Evolutionary conservation across 2,797 vertebrate genomes (phyloP).

Genomic region (Crenichthys baileyi): DNA sequence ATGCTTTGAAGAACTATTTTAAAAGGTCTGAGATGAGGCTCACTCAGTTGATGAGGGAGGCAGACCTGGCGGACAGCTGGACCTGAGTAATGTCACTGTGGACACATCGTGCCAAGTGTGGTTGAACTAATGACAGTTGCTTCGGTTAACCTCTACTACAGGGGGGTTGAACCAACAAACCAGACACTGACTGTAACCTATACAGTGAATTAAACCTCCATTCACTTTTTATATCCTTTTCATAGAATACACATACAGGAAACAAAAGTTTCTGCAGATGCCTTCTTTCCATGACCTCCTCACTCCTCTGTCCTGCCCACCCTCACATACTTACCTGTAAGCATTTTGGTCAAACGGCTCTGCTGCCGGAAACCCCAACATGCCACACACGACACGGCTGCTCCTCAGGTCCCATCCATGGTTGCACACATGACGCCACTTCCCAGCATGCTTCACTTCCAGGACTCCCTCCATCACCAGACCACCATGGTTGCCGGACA

Average conservation of each 20-base stretch:
- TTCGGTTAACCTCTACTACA: conserved; percentile 62
- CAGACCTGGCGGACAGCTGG: conserved; percentile 33
- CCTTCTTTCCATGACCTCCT: neutral
- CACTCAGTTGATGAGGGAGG: conserved; percentile 46
- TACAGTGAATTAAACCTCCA: conserved; percentile 40
- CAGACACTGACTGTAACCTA: conserved; percentile 31
- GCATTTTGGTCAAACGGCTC: conserved; percentile 79
- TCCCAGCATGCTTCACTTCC: conserved; percentile 91
- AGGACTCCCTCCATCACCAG: conserved; percentile 91
- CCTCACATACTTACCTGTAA: conserved; percentile 85
- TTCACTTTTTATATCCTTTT: conserved; percentile 54
- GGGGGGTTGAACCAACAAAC: conserved; percentile 45
- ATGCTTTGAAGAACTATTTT: conserved; percentile 66
- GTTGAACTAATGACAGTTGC: conserved; percentile 66
- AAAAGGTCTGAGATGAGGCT: conserved; percentile 34
- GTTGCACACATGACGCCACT: conserved; percentile 92
- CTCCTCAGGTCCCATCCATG: conserved; percentile 87
- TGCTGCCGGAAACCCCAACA: conserved; percentile 91
- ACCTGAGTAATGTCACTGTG: conserved; percentile 47
- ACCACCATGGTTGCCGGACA: conserved; percentile 78
- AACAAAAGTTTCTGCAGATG: neutral
- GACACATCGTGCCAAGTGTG: conserved; percentile 58
- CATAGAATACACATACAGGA: conserved; percentile 20
- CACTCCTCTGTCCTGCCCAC: neutral
- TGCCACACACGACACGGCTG: conserved; percentile 91